Evolutionary conservation across 2,797 vertebrate genomes (phyloP).

Genomic region (Hephaestus fuliginosus): DNA sequence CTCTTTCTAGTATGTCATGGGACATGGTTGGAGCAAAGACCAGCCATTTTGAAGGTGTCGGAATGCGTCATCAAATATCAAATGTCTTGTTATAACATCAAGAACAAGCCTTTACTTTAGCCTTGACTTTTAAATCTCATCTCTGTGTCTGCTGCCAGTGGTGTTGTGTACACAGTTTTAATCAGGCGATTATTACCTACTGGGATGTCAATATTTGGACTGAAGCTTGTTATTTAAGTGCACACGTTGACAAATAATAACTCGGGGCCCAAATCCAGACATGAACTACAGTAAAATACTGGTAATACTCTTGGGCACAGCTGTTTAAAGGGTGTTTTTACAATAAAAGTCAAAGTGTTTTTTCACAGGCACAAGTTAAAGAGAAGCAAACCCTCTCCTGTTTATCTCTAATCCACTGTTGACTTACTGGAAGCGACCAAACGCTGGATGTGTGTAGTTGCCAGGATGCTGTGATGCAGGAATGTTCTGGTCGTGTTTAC

Average conservation of each 20-base stretch:
- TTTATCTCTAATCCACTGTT: constrained; percentile 33
- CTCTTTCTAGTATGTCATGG: constrained; percentile 48
- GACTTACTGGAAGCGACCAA: constrained; percentile 20
- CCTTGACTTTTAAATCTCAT: constrained; percentile 16
- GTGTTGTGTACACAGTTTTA: constrained; percentile 5
- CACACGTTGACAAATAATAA: constrained; percentile 1
- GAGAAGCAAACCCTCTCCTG: constrained; percentile 7
- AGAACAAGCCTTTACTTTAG: neutral
- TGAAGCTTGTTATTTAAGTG: neutral
- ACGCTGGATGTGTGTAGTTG: constrained; percentile 47
- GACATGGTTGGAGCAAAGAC: constrained; percentile 31
- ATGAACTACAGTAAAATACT: constrained; percentile 9
- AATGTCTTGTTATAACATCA: constrained; percentile 28
- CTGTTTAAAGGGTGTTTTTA: neutral
- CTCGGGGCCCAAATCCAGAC: neutral
- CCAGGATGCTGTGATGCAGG: constrained; percentile 58
- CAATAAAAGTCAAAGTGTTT: neutral
- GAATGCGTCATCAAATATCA: constrained; percentile 27
- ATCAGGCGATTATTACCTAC: neutral
- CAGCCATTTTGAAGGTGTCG: constrained; percentile 40
- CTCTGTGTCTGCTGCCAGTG: neutral
- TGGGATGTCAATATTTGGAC: constrained; percentile 12
- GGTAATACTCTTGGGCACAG: neutral
- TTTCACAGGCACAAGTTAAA: constrained; percentile 11
- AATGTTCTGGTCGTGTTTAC: constrained; percentile 71